These are phyloP conservation scores for Ophthalmolycus amberensis DNA, from an alignment of 2,113 vertebrate genomes.

Conservation along the genomic window DNA sequence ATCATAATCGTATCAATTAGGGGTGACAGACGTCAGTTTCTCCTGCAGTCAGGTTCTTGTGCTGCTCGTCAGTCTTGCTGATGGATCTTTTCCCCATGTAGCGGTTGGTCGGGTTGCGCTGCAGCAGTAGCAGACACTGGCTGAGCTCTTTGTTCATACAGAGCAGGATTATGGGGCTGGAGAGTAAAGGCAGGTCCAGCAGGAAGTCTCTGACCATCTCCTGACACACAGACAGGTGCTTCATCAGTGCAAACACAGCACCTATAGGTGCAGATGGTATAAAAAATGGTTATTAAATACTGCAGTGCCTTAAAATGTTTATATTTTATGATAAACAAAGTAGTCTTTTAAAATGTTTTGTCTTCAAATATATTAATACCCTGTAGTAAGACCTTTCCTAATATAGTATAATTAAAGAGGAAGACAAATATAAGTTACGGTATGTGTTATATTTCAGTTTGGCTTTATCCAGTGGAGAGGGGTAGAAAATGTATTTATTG, in stretches of 20 bases:
- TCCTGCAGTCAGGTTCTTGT: not conserved
- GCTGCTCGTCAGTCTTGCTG: constrained; percentile 17
- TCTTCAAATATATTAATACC: not conserved
- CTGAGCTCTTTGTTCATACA: constrained; percentile 80
- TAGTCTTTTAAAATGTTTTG: not conserved
- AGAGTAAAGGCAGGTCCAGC: constrained; percentile 76
- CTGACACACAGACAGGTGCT: constrained; percentile 67
- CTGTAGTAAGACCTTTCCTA: not conserved
- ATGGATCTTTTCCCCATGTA: not conserved
- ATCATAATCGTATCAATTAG: constrained; percentile 10
- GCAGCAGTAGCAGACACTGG: constrained; percentile 66
- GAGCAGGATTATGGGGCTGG: constrained; percentile 76
- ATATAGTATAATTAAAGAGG: not conserved
- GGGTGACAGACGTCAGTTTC: constrained; percentile 3
- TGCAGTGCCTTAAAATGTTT: not conserved
- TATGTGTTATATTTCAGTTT: not conserved
- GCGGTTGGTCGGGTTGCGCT: constrained; percentile 9
- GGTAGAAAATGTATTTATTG: not conserved
- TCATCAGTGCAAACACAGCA: constrained; percentile 71
- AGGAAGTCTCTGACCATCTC: constrained; percentile 77
- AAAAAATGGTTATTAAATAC: not conserved
- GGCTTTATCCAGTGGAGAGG: not conserved
- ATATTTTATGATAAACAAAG: not conserved
- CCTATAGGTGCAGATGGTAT: constrained; percentile 38
- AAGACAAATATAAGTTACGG: not conserved